Evolutionary conservation across 2,797 vertebrate genomes (phyloP).

Genomic region (Argentina silus): DNA sequence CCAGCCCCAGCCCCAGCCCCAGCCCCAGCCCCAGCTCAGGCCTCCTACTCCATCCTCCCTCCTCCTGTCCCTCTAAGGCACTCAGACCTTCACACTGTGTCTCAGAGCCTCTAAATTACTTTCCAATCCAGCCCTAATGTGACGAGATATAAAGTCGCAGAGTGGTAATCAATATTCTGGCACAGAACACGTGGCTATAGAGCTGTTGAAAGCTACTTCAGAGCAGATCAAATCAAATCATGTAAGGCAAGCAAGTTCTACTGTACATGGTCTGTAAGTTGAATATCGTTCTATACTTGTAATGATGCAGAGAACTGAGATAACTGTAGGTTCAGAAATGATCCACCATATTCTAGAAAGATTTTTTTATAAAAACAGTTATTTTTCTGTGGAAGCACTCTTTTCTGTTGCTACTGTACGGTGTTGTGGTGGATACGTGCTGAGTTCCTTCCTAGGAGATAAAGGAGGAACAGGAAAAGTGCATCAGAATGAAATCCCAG

Average conservation of each 20-base stretch:
- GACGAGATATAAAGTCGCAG: neutral
- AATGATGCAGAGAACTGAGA: neutral
- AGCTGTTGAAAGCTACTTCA: constrained; percentile 1
- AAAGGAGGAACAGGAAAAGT: neutral
- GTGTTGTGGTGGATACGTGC: neutral
- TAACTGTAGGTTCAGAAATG: neutral
- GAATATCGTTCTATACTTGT: neutral
- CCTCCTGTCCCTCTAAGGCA: neutral
- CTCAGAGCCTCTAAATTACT: constrained; percentile 27
- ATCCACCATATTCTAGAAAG: neutral
- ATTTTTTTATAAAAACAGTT: neutral
- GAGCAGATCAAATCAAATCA: constrained; percentile 2
- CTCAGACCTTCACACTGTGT: constrained; percentile 9
- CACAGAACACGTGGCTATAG: neutral
- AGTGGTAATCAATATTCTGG: neutral
- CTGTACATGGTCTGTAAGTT: neutral
- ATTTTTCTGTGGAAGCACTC: neutral
- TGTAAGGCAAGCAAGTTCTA: neutral
- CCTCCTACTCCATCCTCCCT: neutral
- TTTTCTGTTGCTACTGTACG: neutral
- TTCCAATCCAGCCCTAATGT: constrained; percentile 17
- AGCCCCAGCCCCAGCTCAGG: too few species aligned
- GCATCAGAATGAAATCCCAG: neutral
- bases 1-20: neutral
- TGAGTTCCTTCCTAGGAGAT: neutral